A percentile compares a stretch with the other conserved stretches of the same genome.
phyloP scores from a whole-genome alignment of 2,113 vertebrate genomes.

The Dryoscopus gambensis region DNA sequence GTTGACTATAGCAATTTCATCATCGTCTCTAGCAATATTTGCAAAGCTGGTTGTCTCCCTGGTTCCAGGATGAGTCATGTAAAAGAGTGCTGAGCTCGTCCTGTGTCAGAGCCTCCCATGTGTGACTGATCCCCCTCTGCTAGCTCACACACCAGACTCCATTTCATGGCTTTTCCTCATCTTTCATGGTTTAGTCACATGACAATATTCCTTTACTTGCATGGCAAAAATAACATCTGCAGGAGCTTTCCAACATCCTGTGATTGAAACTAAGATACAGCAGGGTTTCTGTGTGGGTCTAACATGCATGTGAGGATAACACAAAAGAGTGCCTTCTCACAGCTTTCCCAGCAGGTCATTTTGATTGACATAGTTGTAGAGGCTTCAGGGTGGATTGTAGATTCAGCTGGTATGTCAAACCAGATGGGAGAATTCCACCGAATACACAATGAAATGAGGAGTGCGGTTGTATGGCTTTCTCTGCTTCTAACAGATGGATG shows the following conservation, averaged over 20 bases:
- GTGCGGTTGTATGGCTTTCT: not conserved
- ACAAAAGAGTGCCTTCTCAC: constrained; percentile 50
- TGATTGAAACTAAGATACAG: constrained; percentile 58
- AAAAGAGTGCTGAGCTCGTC: constrained; percentile 4
- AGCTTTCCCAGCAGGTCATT: constrained; percentile 68
- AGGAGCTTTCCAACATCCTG: constrained; percentile 35
- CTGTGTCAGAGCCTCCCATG: not conserved
- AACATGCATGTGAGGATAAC: constrained; percentile 39
- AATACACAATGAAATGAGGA: constrained; percentile 22
- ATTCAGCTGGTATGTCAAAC: constrained; percentile 69
- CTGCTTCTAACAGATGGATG: not conserved
- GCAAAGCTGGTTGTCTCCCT: constrained; percentile 8
- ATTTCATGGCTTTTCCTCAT: constrained; percentile 64
- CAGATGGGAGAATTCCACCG: constrained; percentile 63
- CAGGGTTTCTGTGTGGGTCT: constrained; percentile 36
- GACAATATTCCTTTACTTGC: constrained; percentile 51
- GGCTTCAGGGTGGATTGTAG: constrained; percentile 55
- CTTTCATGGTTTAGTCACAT: constrained; percentile 60
- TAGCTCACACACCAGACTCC: constrained; percentile 5
- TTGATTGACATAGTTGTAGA: constrained; percentile 67
- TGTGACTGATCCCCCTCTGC: constrained; percentile 42
- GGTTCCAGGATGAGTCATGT: constrained; percentile 7
- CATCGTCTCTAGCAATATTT: not conserved
- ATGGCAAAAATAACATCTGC: constrained; percentile 61
- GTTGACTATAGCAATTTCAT: constrained; percentile 1